Base-by-base conservation (phyloP, 2,797 vertebrate species). In the Sebastes hubbsi region DNA sequence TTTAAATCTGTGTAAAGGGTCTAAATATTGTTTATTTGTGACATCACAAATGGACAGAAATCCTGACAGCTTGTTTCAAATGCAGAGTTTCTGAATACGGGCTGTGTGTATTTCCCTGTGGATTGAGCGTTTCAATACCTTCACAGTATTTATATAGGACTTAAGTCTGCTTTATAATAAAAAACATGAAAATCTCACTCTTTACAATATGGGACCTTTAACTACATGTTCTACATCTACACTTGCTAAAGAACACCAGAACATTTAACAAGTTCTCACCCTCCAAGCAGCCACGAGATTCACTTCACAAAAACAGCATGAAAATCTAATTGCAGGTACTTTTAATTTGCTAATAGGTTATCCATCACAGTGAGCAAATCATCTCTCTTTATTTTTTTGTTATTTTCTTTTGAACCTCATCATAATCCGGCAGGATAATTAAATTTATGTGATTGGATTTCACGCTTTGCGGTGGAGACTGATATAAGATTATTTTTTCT, bases 401-500 rank as follows among this genome's bases (percentile, higher is more conserved):
- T 52, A 52, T 52, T 72, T 70, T 29, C 4, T 29, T 22, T 46
- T 22, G 12, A 60, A 55, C 14, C 8, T 30, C 1, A 42, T 38
- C 4, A 60, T 55, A 61, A 71, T 70, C 34, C 32, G 66, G 46
- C 25, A 24, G 5, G 46, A 65, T 83, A 72, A 89, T 89, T 67
- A 59, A 54, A 77, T 86, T 75, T 8, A 60, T n/a, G 27, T 20
- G 13, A 80, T 81, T 75, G 32, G 14, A 72, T 81, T 71, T 72
- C 42, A 58, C 0, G 1, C 20, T 34, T 14, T 66, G 36, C 49
- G 36, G 27, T 61, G 34, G 32, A 84, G 61, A 65, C 22, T 61
- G 29, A 77, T 77, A 75, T 32, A 30, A 29, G 27, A 67, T 72
- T 27, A 29, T 61, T 81, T 69, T 69, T 60, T 76, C 56, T 67